phyloP scores from a whole-genome alignment of 37 sponge, comb jelly and placozoan species.

The Corticium candelabrum region DNA sequence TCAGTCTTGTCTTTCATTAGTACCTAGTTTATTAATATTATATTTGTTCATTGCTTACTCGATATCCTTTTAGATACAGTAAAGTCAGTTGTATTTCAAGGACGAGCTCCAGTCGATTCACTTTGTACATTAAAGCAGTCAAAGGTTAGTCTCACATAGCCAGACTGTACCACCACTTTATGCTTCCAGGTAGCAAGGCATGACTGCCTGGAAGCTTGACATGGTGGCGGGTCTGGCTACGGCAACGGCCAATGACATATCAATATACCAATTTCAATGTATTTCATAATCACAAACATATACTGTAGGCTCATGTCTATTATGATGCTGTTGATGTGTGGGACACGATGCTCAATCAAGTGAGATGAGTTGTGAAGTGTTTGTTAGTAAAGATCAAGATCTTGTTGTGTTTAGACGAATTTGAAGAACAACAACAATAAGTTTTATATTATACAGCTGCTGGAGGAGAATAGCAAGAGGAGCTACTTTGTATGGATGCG shows the following conservation, averaged over 20 bases:
- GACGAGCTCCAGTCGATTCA: slow-evolving; percentile 51
- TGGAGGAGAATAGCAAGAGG: slow-evolving; percentile 34
- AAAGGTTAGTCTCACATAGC: no score
- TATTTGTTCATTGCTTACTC: no score
- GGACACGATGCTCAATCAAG: slow-evolving; percentile 82
- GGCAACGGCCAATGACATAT: no score
- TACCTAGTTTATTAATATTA: no score
- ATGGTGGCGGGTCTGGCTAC: no score
- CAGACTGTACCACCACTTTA: no score
- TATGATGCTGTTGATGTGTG: slow-evolving; percentile 56
- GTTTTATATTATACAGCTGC: slow-evolving; percentile 74
- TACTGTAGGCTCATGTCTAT: slow-evolving; percentile 67
- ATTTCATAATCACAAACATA: no score
- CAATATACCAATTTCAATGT: no score
- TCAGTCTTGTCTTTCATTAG: no score
- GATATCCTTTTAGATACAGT: not conserved
- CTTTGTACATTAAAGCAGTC: no score
- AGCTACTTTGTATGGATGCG: slow-evolving; percentile 65
- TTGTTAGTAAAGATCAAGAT: not conserved
- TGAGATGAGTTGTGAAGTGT: not conserved
- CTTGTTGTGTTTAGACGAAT: slow-evolving; percentile 44
- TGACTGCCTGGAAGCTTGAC: no score
- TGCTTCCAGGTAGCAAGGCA: no score
- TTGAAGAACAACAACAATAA: slow-evolving; percentile 88
- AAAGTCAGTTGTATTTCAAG: slow-evolving; percentile 24